A percentile compares a stretch with the other conserved stretches of the same genome.
phyloP scores from a whole-genome alignment of 2,888 invertebrate genomes.

The Masnerella sp. region DNA sequence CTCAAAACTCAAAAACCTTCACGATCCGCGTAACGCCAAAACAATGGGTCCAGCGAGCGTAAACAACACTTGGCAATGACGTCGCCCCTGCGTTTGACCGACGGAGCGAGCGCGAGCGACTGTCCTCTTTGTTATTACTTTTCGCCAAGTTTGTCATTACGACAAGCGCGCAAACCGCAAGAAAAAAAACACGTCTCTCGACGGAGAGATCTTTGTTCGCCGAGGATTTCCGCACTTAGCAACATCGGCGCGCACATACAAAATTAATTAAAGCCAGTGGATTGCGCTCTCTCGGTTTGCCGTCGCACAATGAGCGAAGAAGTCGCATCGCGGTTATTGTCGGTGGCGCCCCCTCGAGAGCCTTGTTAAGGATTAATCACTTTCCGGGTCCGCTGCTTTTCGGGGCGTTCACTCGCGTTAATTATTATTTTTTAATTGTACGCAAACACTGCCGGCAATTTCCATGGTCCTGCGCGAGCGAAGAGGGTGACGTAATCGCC shows the following conservation, averaged over 20 bases:
- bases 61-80: constrained; percentile 32
- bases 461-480: constrained; percentile 40
- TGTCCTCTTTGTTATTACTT: constrained; percentile 36
- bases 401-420: constrained; percentile 51
- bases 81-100: constrained; percentile 24
- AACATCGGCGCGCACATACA: constrained; percentile 65
- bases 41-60: constrained; percentile 2
- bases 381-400: constrained; percentile 63
- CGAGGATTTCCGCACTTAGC: constrained; percentile 53
- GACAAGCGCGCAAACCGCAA: constrained; percentile 14
- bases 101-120: constrained; percentile 13
- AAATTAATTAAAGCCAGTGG: constrained; percentile 75
- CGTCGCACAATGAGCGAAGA: constrained; percentile 46
- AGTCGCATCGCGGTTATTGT: constrained; percentile 48
- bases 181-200: constrained; percentile 12
- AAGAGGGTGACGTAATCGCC: constrained; percentile 37
- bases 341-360: constrained; percentile 65
- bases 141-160: constrained; percentile 21
- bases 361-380: constrained; percentile 71
- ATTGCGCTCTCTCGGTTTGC: constrained; percentile 56
- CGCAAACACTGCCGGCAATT: constrained; percentile 50
- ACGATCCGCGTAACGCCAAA: not conserved
- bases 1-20: constrained; percentile 16
- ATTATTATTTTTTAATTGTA: constrained; percentile 60
- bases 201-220: constrained; percentile 65